Conservation (phyloP, 1,140 invertebrate genomes). For the Aphidius gifuensis region DNA sequence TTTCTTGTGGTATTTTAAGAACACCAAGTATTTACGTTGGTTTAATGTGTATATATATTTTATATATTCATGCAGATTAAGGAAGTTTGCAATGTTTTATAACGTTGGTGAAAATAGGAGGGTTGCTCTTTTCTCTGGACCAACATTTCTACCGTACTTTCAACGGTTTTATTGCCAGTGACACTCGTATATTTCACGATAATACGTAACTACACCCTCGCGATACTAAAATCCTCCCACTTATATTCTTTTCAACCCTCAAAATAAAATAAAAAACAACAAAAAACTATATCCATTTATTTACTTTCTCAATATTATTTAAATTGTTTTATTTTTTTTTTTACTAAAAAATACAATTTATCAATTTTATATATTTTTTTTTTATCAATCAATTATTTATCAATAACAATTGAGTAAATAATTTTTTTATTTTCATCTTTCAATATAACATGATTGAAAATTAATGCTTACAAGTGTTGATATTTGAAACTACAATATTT, state of each 20-base stretch:
- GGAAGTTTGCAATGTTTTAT: conserved; percentile 24
- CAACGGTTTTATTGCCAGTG: conserved; percentile 22
- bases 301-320: no score
- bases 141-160: conserved; percentile 12
- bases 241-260: conserved; percentile 16
- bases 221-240: not conserved
- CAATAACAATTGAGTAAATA: no score
- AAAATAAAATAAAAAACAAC: not conserved
- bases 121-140: conserved; percentile 5
- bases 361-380: not conserved
- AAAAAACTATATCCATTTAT: no score
- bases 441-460: no score
- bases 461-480: no score
- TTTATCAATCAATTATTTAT: no score
- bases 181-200: conserved; percentile 26
- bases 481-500: no score
- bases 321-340: not conserved
- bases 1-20: conserved; percentile 10
- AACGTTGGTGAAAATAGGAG: not conserved
- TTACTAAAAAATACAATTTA: not conserved
- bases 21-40: conserved; percentile 7
- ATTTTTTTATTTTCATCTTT: no score
- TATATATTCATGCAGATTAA: conserved; percentile 22
- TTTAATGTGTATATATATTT: conserved; percentile 1
- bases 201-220: conserved; percentile 10